These are phyloP conservation scores for Tricholauxania praeusta DNA, from an alignment of 2,888 invertebrate species.

Conservation along the genomic window DNA sequence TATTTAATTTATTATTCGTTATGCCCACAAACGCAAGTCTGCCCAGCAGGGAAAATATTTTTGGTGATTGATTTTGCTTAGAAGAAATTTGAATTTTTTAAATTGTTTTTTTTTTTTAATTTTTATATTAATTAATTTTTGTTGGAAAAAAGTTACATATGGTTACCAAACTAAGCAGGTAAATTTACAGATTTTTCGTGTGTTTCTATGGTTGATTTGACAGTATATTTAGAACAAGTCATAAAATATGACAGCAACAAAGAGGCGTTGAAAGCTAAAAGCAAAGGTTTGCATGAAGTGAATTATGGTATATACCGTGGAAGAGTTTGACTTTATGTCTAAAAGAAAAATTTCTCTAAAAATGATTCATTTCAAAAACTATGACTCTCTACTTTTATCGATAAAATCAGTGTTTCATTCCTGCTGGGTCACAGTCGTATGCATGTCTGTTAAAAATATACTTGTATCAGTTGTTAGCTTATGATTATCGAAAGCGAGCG, in stretches of 20 bases:
- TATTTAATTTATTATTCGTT: constrained; percentile 18
- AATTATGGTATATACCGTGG: constrained; percentile 93
- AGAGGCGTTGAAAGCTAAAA: constrained; percentile 84
- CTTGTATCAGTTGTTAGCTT: constrained; percentile 4
- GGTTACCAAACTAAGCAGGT: constrained; percentile 94
- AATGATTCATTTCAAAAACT: too few relatives aligned
- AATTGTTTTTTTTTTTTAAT: too few relatives aligned
- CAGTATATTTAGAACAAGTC: constrained; percentile 84
- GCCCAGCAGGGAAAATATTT: too few relatives aligned
- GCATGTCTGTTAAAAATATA: background rate
- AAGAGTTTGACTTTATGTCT: constrained; percentile 94
- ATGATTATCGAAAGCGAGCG: constrained; percentile 20
- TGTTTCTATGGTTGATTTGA: constrained; percentile 99
- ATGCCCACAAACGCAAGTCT: constrained; percentile 12
- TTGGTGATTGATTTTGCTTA: too few relatives aligned
- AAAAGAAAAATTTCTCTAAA: constrained; percentile 65
- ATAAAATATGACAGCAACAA: constrained; percentile 91
- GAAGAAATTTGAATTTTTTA: too few relatives aligned
- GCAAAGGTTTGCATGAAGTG: constrained; percentile 88
- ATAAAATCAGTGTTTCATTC: background rate
- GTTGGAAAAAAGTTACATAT: constrained; percentile 99
- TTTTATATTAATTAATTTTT: too few relatives aligned
- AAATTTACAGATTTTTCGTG: constrained; percentile 99
- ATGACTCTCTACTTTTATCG: too few relatives aligned
- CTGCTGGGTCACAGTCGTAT: background rate